Evolutionary conservation across 2,113 vertebrate species (phyloP).

Genomic region (Hippoglossus stenolepis): DNA sequence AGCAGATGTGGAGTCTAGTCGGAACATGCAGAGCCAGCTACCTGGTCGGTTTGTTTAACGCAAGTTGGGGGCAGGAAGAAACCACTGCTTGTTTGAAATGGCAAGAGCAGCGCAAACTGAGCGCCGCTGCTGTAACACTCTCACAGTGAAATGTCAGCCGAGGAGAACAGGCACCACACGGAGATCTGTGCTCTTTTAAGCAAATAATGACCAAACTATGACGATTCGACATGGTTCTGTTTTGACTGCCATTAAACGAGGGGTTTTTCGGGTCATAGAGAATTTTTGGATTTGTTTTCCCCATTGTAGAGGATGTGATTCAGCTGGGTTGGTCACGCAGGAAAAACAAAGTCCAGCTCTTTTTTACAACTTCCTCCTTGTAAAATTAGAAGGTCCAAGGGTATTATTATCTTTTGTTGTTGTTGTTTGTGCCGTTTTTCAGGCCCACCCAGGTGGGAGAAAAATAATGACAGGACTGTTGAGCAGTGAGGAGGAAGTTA

Average conservation of each 20-base stretch:
- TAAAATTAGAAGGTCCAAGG: constrained; percentile 30
- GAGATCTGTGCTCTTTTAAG: constrained; percentile 10
- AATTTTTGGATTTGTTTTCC: constrained; percentile 7
- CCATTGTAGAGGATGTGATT: neutral
- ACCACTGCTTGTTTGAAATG: constrained; percentile 55
- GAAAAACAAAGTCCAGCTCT: constrained; percentile 19
- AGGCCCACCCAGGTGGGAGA: constrained; percentile 65
- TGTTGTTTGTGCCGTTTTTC: constrained; percentile 69
- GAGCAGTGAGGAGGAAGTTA: constrained; percentile 43
- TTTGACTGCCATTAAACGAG: constrained; percentile 27
- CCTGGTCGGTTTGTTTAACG: constrained; percentile 56
- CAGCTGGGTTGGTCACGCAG: constrained; percentile 17
- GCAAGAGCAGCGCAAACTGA: constrained; percentile 21
- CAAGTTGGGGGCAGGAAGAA: constrained; percentile 42
- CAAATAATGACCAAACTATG: constrained; percentile 17
- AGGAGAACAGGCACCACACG: constrained; percentile 30
- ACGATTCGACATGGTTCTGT: constrained; percentile 4
- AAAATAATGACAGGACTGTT: constrained; percentile 77
- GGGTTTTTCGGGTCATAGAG: constrained; percentile 8
- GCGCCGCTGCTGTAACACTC: constrained; percentile 29
- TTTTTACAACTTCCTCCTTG: constrained; percentile 29
- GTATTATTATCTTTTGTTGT: constrained; percentile 71
- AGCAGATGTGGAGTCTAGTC: constrained; percentile 67
- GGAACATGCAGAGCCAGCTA: constrained; percentile 59
- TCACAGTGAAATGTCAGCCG: constrained; percentile 13